phyloP scores from a whole-genome alignment of 2,888 invertebrate genomes.

The Anarsia innoxiella region DNA sequence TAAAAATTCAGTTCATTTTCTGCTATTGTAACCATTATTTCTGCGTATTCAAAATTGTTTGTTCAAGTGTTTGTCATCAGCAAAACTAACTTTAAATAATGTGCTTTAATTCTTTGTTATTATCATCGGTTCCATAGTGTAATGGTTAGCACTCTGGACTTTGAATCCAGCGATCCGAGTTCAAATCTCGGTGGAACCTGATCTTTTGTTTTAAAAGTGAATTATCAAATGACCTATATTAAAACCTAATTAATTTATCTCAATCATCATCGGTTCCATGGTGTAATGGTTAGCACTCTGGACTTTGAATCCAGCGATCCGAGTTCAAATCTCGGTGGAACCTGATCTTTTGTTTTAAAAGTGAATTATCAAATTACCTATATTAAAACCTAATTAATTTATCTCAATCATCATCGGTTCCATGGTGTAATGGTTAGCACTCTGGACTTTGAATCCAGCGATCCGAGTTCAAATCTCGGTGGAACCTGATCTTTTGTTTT shows the following conservation, averaged over 20 bases:
- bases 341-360: not conserved
- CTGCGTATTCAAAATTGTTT: too few species aligned
- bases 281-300: not conserved
- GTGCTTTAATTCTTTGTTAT: not conserved
- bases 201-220: conserved; percentile 18
- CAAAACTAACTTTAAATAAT: too few species aligned
- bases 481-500: not conserved
- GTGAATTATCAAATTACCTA: not conserved
- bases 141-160: conserved; percentile 79
- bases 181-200: conserved; percentile 88
- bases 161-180: conserved; percentile 89
- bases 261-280: not conserved
- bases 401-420: not conserved
- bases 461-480: not conserved
- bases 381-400: not conserved
- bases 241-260: not conserved
- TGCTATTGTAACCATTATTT: not conserved
- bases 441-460: not conserved
- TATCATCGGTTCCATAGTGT: conserved; percentile 71
- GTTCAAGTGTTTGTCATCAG: too few species aligned
- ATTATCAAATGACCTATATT: not conserved
- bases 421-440: not conserved
- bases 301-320: not conserved
- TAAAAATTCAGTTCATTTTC: too few species aligned
- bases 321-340: not conserved